Base-by-base conservation (phyloP, 37 sponge, comb jelly and placozoan genomes). In the Eunapius fragilis region DNA sequence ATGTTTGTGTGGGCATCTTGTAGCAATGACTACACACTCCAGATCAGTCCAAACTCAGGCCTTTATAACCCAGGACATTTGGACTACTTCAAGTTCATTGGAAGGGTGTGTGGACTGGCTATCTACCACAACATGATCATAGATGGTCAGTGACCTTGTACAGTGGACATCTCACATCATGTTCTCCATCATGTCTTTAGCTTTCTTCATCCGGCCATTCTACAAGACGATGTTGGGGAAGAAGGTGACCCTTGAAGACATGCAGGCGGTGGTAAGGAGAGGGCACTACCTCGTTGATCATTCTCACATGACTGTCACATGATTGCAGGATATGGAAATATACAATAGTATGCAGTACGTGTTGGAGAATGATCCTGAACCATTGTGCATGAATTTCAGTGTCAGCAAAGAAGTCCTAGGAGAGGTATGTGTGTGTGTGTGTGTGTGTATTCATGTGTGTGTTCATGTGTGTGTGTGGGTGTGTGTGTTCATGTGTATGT, bases 21-120 rank as follows among this genome's bases (percentile, higher is more conserved):
- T 71, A 99, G 99, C 90, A 98, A 99, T 87, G 90, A 97, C 90
- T 99, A 99, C 93, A 97, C 98, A 3, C 90, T 99, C 0, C 99
- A 99, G 83, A 94, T 99, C 75, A 99, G 93, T 76, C 96, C 99
- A 12, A 92, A 97, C 38, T 99, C 99, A 26, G 99, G 95, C 13
- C 13, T 89, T 25, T 87, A 80, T 79, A 97, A 99, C 76, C 93
- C 94, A 68, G 30, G 92, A 33, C 99, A 99, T 74, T 80, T 97
- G 48, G 86, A 89, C 36, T 97, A 97, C 80, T 97, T 99, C 92
- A 71, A 84, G 31, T 99, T 99, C 77, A 85, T 91, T 32, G 99
- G 98, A 2, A 75, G 98, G 25, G 92, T 99, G 10, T 92, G 93
- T 87, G 99, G 88, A 26, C 94, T 99, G 99, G 99, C 99, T 17